phyloP scores from a whole-genome alignment of 1,140 invertebrate species.

The Aethina tumida region DNA sequence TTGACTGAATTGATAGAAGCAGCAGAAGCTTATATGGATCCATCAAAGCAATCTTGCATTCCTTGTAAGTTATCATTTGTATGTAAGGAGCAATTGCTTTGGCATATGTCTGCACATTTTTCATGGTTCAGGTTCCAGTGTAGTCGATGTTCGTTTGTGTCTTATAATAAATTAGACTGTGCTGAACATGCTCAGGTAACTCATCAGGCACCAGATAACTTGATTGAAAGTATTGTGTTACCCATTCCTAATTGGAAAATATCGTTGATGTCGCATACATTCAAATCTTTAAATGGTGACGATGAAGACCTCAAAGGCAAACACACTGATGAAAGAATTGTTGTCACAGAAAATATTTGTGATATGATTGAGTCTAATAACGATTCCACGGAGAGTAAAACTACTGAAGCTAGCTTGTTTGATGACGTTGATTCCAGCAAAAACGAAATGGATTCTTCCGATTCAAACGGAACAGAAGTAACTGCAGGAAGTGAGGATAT shows the following conservation, averaged over 20 bases:
- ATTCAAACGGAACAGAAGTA: neutral
- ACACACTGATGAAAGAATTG: constrained; percentile 7
- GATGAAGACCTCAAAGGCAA: constrained; percentile 9
- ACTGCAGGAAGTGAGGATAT: constrained; percentile 5
- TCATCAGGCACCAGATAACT: constrained; percentile 31
- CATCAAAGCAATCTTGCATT: constrained; percentile 30
- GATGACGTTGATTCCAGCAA: neutral
- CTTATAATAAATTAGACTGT: constrained; percentile 34
- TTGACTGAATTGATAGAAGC: constrained; percentile 1
- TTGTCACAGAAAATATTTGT: neutral
- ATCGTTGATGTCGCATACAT: constrained; percentile 21
- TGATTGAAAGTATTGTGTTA: constrained; percentile 27
- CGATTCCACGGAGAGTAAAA: neutral
- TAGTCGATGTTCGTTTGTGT: constrained; percentile 35
- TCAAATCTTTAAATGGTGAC: constrained; percentile 9
- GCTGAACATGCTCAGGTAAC: constrained; percentile 32
- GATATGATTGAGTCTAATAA: neutral
- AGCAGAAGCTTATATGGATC: constrained; percentile 17
- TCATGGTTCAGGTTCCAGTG: constrained; percentile 39
- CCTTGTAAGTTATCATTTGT: constrained; percentile 34
- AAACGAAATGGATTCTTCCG: constrained; percentile 3
- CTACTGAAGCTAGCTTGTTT: neutral
- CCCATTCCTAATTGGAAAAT: constrained; percentile 31
- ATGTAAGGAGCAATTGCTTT: constrained; percentile 29
- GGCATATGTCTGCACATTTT: constrained; percentile 38